Conservation (phyloP, 2,888 invertebrate species). For the Pedicia rivosa region DNA sequence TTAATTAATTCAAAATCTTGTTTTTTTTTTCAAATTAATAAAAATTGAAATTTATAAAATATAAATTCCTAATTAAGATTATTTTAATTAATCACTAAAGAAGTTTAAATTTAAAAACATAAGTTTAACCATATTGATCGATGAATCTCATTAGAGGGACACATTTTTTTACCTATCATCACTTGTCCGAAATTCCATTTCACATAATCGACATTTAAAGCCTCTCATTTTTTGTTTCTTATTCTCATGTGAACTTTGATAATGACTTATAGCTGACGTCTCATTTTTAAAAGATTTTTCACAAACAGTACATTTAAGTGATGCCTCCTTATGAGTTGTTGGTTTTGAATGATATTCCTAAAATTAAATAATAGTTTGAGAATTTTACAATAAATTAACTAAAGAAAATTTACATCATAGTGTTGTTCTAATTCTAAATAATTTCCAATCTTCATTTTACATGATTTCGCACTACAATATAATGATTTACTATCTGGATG, state of each 20-base stretch:
- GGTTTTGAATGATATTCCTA: background rate
- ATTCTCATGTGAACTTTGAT: background rate
- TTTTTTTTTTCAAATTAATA: background rate
- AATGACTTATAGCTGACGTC: background rate
- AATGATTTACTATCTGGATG: background rate
- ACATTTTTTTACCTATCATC: constrained; percentile 35
- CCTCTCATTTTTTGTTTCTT: constrained; percentile 11
- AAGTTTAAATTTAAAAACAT: too few relatives aligned
- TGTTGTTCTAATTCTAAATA: background rate
- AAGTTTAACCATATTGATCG: too few relatives aligned
- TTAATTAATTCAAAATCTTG: background rate
- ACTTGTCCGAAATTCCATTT: constrained; percentile 29
- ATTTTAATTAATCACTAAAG: too few relatives aligned
- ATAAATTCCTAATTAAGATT: too few relatives aligned
- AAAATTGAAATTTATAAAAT: too few relatives aligned
- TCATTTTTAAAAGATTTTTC: background rate
- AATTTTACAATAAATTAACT: background rate
- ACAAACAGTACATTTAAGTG: background rate
- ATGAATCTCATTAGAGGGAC: too few relatives aligned
- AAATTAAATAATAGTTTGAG: background rate
- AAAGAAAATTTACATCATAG: background rate
- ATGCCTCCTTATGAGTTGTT: background rate
- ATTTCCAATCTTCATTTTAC: background rate
- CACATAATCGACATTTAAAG: constrained; percentile 35
- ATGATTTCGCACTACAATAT: background rate